These are phyloP conservation scores for Glandiceps talaboti DNA, from an alignment of 53 echinoderm and acorn worm genomes.

Conservation along the genomic window DNA sequence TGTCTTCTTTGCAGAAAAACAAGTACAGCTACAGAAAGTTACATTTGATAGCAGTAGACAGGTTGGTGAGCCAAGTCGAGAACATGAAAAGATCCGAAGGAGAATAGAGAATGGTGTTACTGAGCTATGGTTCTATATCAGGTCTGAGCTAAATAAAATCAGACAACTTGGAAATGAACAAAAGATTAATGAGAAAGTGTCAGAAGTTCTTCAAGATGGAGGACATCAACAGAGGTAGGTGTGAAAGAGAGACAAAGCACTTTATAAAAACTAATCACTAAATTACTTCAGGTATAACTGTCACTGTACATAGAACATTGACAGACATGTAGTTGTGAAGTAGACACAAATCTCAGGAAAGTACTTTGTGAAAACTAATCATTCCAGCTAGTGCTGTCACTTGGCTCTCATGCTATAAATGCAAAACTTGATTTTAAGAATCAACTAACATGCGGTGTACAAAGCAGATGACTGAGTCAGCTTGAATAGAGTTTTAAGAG, in stretches of 20 bases:
- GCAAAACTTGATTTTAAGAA: too few relatives aligned
- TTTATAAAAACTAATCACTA: neutral
- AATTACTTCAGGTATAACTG: too few relatives aligned
- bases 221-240: constrained; percentile 76
- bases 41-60: constrained; percentile 3
- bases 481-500: too few relatives aligned
- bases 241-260: neutral
- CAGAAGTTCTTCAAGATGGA: constrained; percentile 37
- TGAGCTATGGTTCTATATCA: constrained; percentile 64
- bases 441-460: too few relatives aligned
- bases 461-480: too few relatives aligned
- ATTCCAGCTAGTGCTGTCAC: too few relatives aligned
- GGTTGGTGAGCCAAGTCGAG: constrained; percentile 28
- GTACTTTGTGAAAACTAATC: too few relatives aligned
- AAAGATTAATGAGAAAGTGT: constrained; percentile 34
- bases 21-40: neutral
- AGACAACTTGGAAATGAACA: constrained; percentile 26
- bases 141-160: constrained; percentile 40
- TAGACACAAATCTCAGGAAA: too few relatives aligned
- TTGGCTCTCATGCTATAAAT: too few relatives aligned
- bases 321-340: too few relatives aligned
- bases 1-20: neutral
- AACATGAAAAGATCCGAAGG: constrained; percentile 39
- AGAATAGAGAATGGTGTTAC: constrained; percentile 47
- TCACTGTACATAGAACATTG: too few relatives aligned